Conservation (phyloP, 2,797 vertebrate genomes). For the Anniella stebbinsi region DNA sequence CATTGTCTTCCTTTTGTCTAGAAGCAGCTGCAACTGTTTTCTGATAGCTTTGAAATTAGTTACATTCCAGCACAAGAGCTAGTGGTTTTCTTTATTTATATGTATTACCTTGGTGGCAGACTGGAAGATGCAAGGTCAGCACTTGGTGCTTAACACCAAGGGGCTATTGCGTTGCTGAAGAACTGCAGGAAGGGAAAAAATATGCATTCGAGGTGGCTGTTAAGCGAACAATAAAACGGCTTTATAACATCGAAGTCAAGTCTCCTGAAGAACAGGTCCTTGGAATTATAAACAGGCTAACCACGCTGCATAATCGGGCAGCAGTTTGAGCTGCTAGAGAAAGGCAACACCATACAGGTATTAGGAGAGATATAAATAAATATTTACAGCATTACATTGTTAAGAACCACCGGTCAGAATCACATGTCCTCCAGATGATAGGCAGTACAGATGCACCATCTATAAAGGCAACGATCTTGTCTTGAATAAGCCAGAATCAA, state of each 20-base stretch:
- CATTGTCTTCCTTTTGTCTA: neutral
- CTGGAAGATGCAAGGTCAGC: slow-evolving; percentile 26
- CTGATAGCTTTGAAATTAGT: neutral
- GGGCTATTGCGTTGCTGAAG: slow-evolving; percentile 48
- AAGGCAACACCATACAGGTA: neutral
- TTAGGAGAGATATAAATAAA: slow-evolving; percentile 1
- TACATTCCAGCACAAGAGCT: slow-evolving; percentile 35
- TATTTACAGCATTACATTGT: neutral
- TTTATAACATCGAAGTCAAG: slow-evolving; percentile 37
- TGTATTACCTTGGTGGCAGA: neutral
- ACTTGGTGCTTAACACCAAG: slow-evolving; percentile 34
- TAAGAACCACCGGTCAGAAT: neutral
- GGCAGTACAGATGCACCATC: neutral
- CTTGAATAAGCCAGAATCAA: neutral
- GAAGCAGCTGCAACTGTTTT: neutral
- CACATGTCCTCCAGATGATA: neutral
- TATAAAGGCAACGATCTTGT: neutral
- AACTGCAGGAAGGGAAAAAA: slow-evolving; percentile 42
- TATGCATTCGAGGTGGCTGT: slow-evolving; percentile 32
- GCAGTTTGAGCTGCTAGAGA: neutral
- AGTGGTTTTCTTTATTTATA: slow-evolving; percentile 24
- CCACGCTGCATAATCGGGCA: neutral
- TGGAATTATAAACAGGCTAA: neutral
- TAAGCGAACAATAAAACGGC: slow-evolving; percentile 58
- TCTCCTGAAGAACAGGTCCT: slow-evolving; percentile 26